Evolutionary conservation across 2,888 invertebrate species (phyloP).

Genomic region (Zaprionus lineosus): DNA sequence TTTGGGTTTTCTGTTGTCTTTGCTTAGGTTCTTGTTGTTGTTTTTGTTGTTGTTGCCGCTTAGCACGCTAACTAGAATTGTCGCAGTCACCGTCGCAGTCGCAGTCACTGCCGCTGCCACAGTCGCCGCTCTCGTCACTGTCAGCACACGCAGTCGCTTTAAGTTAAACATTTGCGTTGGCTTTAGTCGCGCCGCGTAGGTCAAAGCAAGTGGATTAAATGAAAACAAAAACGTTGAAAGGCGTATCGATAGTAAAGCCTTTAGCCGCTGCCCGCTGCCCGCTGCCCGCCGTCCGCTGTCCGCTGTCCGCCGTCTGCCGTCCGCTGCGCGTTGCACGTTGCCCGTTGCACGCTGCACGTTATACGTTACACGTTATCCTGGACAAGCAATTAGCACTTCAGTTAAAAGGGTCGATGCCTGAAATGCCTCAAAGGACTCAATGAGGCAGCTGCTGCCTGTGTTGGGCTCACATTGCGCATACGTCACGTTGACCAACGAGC

Average conservation of each 20-base stretch:
- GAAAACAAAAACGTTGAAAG: conserved; percentile 21
- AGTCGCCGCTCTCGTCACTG: conserved; percentile 23
- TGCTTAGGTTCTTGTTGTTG: conserved; percentile 6
- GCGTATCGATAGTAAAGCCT: conserved; percentile 2
- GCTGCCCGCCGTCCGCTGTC: too few species aligned
- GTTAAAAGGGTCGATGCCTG: conserved; percentile 38
- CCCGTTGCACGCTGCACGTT: too few species aligned
- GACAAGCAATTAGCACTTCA: conserved; percentile 64
- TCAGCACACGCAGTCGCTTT: conserved; percentile 44
- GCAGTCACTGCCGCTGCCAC: conserved; percentile 22
- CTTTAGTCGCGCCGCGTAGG: conserved; percentile 72
- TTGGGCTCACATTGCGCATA: conserved; percentile 48
- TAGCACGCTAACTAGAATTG: conserved; percentile 51
- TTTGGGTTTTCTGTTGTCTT: conserved; percentile 2
- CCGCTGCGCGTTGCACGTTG: too few species aligned
- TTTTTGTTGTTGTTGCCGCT: conserved; percentile 28
- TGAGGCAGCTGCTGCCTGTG: conserved; percentile 5
- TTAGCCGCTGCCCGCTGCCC: conserved; percentile 51
- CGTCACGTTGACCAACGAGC: conserved; percentile 46
- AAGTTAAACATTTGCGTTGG: conserved; percentile 55
- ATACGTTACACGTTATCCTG: conserved; percentile 55
- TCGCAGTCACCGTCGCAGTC: conserved; percentile 21
- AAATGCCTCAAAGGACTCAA: conserved; percentile 47
- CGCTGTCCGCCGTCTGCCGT: conserved; percentile 56
- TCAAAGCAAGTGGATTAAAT: conserved; percentile 77